A percentile compares a stretch with the other conserved stretches of the same genome.
phyloP scores from a whole-genome alignment of 2,888 invertebrate genomes.

The Achlya flavicornis region DNA sequence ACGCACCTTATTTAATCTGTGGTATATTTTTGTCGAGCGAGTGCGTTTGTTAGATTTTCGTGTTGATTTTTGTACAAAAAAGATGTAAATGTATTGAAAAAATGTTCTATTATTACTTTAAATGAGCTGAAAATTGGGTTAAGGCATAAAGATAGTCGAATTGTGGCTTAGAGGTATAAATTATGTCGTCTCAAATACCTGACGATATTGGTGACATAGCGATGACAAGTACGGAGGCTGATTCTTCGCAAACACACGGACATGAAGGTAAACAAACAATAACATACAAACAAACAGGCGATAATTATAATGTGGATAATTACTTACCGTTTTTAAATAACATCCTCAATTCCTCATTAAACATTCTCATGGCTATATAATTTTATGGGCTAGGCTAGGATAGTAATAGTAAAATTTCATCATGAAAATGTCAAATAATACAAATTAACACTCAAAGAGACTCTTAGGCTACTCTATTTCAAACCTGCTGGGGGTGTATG shows the following conservation, averaged over 20 bases:
- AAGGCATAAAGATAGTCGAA: not conserved
- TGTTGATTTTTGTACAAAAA: not conserved
- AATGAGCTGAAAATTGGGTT: not conserved
- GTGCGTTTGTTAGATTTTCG: not conserved
- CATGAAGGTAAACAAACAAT: slow-evolving; percentile 72
- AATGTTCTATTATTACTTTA: not conserved
- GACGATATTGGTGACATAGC: slow-evolving; percentile 68
- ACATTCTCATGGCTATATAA: no score
- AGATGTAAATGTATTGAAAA: not conserved
- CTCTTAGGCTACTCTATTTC: no score
- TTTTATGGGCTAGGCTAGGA: no score
- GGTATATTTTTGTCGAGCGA: not conserved
- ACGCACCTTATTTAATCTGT: no score
- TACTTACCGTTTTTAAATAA: no score
- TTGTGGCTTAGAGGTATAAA: slow-evolving; percentile 17
- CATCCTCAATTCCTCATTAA: no score
- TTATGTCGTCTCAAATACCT: slow-evolving; percentile 56
- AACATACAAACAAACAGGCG: not conserved
- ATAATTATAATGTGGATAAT: not conserved
- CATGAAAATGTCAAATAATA: no score
- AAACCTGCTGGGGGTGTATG: no score
- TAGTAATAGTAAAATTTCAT: no score
- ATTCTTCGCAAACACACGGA: slow-evolving; percentile 70
- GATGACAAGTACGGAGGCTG: slow-evolving; percentile 68
- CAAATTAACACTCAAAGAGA: no score